Conservation (phyloP, 1,140 invertebrate species). For the Drosophila quadrilineata region DNA sequence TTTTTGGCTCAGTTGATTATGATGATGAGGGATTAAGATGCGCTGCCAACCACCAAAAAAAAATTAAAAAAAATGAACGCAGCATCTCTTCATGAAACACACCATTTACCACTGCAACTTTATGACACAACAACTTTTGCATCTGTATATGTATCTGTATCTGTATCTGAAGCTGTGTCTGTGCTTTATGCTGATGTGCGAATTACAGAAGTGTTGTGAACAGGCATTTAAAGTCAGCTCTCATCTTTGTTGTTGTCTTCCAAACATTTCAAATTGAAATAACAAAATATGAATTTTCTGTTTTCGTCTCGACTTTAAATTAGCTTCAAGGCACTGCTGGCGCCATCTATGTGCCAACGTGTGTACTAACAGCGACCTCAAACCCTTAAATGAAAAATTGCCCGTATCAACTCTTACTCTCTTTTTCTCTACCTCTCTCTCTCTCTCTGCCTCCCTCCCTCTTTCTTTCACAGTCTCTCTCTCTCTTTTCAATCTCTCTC, state of each 20-base stretch:
- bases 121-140: conserved; percentile 28
- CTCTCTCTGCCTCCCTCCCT: not conserved
- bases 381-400: conserved; percentile 12
- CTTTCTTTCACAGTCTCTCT: no score
- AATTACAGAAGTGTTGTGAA: conserved; percentile 14
- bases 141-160: not conserved
- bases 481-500: no score
- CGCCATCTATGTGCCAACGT: conserved; percentile 39
- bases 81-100: conserved; percentile 53
- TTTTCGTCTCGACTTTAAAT: not conserved
- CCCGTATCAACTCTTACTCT: no score
- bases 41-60: conserved; percentile 14
- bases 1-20: conserved; percentile 53
- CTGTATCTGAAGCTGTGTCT: not conserved
- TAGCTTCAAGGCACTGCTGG: conserved; percentile 7
- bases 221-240: conserved; percentile 14
- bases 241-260: not conserved
- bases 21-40: conserved; percentile 73
- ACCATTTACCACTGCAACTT: conserved; percentile 59
- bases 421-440: not conserved
- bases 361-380: not conserved
- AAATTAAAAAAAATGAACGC: no score
- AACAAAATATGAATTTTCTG: not conserved
- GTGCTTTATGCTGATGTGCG: conserved; percentile 4
- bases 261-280: conserved; percentile 7